Base-by-base conservation (phyloP, 2,888 invertebrate species). In the Chrysolina haemoptera region DNA sequence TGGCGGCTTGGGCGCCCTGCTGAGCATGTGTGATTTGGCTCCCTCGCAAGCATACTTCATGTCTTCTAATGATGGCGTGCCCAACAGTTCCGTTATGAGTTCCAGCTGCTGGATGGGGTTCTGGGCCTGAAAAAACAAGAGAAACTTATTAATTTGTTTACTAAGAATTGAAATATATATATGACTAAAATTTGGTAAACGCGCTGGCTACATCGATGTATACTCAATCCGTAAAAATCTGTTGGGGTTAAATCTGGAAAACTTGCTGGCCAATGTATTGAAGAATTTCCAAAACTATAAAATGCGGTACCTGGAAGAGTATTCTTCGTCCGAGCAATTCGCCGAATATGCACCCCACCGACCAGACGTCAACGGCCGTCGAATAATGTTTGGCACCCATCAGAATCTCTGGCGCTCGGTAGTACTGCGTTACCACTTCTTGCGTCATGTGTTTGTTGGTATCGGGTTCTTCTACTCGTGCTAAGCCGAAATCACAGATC, bases 361-460 rank as follows among this genome's bases (percentile, higher is more conserved):
- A 98, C 99, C 99, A 99, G 70, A 99, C 97, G 88, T 99, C 99
- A 62, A 99, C 97, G 5, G 98, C 97, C 11, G 96, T 95, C 9
- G 96, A 95, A 89, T 99, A 99, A 87, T 98, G 98, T 83, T 96
- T 94, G 41, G 99, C 98, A 41, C 99, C 99, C 98, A 99, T 99
- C 76, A 99, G 91, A 84, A 99, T 97, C 90, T 99, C 99, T 0
- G 99, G 99, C 22, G 99, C 98, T 79, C 99, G 93, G 90, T 99
- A 99, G 90, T 99, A 99, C 90, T 99, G 99, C 80, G 99, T 99
- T 77, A 99, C 99, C 78, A 99, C 99, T 90, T 99, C 99, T 89
- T 99, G 99, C 46, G 99, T 99, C 99, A 99, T 99, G 88, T 96
- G 95, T 88, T 96, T 95, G 84, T 93, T 93, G 84, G 94, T 93